Evolutionary conservation across 1,140 invertebrate genomes (phyloP).

Genomic region (Drosophila yakuba): DNA sequence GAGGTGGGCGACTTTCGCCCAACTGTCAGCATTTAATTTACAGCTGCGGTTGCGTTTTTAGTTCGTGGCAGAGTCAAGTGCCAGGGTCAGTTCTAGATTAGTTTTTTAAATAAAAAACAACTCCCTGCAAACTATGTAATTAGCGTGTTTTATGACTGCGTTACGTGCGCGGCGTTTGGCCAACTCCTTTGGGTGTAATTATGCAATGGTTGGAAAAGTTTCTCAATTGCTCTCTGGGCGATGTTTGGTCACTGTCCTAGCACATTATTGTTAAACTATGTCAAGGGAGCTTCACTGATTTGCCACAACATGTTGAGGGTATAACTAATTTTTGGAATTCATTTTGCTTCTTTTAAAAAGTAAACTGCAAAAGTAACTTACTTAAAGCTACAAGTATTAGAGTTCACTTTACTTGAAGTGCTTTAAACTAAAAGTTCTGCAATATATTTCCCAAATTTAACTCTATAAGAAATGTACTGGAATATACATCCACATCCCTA

Average conservation of each 20-base stretch:
- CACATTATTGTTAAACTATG: constrained; percentile 17
- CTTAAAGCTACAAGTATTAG: too few species aligned
- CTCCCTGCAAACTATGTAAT: constrained; percentile 54
- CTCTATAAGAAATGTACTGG: background rate
- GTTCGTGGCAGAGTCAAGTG: constrained; percentile 59
- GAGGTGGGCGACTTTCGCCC: constrained; percentile 51
- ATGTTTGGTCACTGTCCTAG: constrained; percentile 26
- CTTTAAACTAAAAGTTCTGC: too few species aligned
- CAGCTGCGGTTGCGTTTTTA: constrained; percentile 62
- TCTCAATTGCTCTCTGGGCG: constrained; percentile 67
- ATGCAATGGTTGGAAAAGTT: constrained; percentile 59
- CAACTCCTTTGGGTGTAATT: constrained; percentile 74
- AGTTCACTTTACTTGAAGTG: too few species aligned
- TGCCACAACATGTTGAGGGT: background rate
- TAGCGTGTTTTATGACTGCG: constrained; percentile 76
- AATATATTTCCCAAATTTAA: constrained; percentile 8
- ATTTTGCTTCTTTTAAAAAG: too few species aligned
- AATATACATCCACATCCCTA: background rate
- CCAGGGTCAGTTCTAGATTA: constrained; percentile 75
- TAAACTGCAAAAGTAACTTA: too few species aligned
- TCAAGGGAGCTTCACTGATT: background rate
- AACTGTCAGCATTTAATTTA: constrained; percentile 80
- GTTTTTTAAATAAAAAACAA: constrained; percentile 56
- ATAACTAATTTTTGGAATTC: background rate
- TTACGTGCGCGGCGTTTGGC: constrained; percentile 33